Evolutionary conservation across 2,113 vertebrate genomes (phyloP).

Genomic region (Tetrao urogallus): DNA sequence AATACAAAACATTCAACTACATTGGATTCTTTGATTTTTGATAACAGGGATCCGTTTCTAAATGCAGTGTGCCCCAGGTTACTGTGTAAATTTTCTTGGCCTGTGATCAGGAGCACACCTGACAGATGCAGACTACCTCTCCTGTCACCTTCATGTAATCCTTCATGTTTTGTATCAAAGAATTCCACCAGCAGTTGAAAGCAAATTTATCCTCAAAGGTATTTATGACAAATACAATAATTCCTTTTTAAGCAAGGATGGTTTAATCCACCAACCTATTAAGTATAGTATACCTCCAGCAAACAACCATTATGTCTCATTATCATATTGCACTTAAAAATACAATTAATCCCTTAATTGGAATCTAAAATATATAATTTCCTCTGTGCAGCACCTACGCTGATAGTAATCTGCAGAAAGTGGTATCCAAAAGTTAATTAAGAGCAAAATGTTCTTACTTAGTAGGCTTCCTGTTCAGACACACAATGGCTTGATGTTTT

Average conservation of each 20-base stretch:
- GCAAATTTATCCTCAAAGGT: slow-evolving; percentile 77
- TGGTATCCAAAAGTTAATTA: slow-evolving; percentile 52
- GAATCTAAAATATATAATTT: slow-evolving; percentile 54
- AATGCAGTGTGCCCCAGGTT: slow-evolving; percentile 77
- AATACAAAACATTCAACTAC: slow-evolving; percentile 59
- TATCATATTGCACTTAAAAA: slow-evolving; percentile 71
- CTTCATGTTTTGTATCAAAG: slow-evolving; percentile 79
- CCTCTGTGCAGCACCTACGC: slow-evolving; percentile 47
- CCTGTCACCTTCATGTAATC: slow-evolving; percentile 76
- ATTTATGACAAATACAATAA: slow-evolving; percentile 79
- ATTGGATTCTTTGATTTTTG: slow-evolving; percentile 73
- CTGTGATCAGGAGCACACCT: slow-evolving; percentile 79
- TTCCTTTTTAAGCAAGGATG: slow-evolving; percentile 72
- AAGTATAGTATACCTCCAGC: slow-evolving; percentile 63
- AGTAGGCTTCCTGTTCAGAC: slow-evolving; percentile 60
- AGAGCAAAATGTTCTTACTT: slow-evolving; percentile 28
- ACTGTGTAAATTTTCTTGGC: slow-evolving; percentile 75
- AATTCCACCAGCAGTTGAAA: slow-evolving; percentile 71
- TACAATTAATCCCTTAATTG: slow-evolving; percentile 73
- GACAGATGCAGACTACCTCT: slow-evolving; percentile 79
- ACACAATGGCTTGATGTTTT: slow-evolving; percentile 39
- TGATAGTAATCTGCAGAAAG: slow-evolving; percentile 32
- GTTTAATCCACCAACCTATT: slow-evolving; percentile 72
- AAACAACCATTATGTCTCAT: slow-evolving; percentile 63
- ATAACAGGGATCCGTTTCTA: slow-evolving; percentile 71